These are phyloP conservation scores for Prionace glauca DNA, from an alignment of 2,797 vertebrate species.

Conservation along the genomic window DNA sequence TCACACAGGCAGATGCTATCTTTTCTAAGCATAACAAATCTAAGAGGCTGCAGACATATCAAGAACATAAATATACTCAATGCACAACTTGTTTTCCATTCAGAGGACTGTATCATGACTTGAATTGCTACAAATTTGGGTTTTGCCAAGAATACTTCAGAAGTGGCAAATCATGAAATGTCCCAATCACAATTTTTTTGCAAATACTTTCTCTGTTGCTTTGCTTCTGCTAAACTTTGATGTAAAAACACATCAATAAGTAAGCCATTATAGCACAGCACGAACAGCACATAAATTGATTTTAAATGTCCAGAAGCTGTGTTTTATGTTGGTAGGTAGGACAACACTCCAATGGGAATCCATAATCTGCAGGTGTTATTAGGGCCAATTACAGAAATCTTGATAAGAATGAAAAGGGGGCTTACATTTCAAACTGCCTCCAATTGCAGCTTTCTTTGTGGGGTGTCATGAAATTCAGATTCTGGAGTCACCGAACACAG, in stretches of 20 bases:
- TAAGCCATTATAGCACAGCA: background rate
- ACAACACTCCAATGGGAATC: background rate
- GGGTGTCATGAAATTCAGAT: background rate
- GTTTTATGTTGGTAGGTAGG: background rate
- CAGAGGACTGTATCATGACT: background rate
- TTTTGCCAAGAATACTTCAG: background rate
- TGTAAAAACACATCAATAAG: background rate
- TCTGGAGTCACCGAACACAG: background rate
- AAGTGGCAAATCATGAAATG: background rate
- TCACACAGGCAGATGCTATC: background rate
- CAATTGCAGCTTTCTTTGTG: background rate
- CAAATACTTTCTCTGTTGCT: background rate
- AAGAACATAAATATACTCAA: background rate
- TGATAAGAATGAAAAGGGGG: background rate
- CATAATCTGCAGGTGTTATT: background rate
- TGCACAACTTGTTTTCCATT: background rate
- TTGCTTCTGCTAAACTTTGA: background rate
- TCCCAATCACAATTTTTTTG: background rate
- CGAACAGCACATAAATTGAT: background rate
- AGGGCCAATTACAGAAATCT: background rate
- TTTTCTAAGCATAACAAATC: background rate
- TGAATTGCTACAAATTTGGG: background rate
- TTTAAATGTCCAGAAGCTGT: background rate
- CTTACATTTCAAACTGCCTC: background rate
- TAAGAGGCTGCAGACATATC: background rate